Conservation (phyloP, 2,888 invertebrate genomes). For the Charanyca ferruginea region DNA sequence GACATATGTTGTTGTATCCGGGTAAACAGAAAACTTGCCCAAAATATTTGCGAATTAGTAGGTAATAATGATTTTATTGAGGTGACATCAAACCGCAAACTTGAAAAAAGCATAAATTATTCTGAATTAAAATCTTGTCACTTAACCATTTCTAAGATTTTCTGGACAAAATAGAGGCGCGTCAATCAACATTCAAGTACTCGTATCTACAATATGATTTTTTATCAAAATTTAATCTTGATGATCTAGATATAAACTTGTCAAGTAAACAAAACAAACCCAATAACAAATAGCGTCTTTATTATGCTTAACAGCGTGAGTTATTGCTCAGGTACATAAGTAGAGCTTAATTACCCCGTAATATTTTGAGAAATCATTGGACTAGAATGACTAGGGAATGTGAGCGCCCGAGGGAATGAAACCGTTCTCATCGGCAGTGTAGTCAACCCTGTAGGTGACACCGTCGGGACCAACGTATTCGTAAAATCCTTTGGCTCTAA, state of each 20-base stretch:
- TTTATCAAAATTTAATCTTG: background rate
- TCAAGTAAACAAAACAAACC: constrained; percentile 33
- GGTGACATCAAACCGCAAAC: background rate
- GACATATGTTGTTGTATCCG: constrained; percentile 15
- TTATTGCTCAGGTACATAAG: constrained; percentile 7
- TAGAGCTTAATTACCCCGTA: constrained; percentile 17
- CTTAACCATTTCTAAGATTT: background rate
- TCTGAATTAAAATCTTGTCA: background rate
- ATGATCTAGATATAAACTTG: no score
- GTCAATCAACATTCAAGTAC: no score
- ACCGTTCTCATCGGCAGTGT: constrained; percentile 87
- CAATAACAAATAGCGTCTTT: constrained; percentile 56
- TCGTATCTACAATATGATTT: background rate
- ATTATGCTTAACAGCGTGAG: constrained; percentile 40
- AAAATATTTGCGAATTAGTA: constrained; percentile 1
- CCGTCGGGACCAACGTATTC: constrained; percentile 86
- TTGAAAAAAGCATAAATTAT: background rate
- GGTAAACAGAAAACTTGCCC: constrained; percentile 1
- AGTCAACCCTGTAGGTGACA: constrained; percentile 86
- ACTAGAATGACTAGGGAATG: constrained; percentile 77
- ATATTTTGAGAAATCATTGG: constrained; percentile 33
- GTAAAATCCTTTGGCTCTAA: constrained; percentile 85
- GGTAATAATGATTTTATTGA: constrained; percentile 5
- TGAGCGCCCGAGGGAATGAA: constrained; percentile 82
- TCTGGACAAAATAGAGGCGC: background rate